Evolutionary conservation across 2,797 vertebrate genomes (phyloP).

Genomic region (Characodon lateralis): DNA sequence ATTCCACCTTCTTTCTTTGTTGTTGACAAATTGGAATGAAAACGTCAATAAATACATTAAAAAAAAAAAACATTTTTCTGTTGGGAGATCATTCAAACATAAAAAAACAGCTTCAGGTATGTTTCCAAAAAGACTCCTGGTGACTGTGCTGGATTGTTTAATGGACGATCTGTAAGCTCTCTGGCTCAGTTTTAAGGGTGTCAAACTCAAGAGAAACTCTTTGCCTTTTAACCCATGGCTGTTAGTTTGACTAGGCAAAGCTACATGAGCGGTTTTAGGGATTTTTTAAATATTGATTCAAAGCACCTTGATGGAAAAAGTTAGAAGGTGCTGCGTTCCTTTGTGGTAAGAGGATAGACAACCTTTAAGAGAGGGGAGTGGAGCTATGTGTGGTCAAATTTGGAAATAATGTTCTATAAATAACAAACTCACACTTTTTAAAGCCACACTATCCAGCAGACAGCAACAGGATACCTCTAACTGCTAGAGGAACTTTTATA

Average conservation of each 20-base stretch:
- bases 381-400: too few species aligned
- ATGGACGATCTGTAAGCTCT: constrained; percentile 36
- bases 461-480: too few species aligned
- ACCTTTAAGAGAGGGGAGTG: too few species aligned
- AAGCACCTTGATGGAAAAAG: too few species aligned
- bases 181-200: background rate
- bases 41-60: constrained; percentile 31
- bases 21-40: constrained; percentile 14
- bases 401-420: too few species aligned
- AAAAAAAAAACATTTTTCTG: constrained; percentile 10
- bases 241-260: background rate
- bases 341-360: too few species aligned
- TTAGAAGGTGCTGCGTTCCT: too few species aligned
- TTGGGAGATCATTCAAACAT: constrained; percentile 7
- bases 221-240: background rate
- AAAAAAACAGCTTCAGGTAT: constrained; percentile 22
- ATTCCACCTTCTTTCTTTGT: constrained; percentile 27
- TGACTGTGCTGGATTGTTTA: constrained; percentile 28
- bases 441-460: too few species aligned
- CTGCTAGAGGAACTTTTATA: too few species aligned
- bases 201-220: constrained; percentile 31
- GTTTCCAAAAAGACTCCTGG: constrained; percentile 22
- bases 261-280: background rate
- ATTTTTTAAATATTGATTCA: background rate
- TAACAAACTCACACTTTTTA: too few species aligned